Percentiles rank a stretch among this genome's conserved stretches.
phyloP scores from a whole-genome alignment of 1,140 invertebrate species.

The Drosophila truncata region DNA sequence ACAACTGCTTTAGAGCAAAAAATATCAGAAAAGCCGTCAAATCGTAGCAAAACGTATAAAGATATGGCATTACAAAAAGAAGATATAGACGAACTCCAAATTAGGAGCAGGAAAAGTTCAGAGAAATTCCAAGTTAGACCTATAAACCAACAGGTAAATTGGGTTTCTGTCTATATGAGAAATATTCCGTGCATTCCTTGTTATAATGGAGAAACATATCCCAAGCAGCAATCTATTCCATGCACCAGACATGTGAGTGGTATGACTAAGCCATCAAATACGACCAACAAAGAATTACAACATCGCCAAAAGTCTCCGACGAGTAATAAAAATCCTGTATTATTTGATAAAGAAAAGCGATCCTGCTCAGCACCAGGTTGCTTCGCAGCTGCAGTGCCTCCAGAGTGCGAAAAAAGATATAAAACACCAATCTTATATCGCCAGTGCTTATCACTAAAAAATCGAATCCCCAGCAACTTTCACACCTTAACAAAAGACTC shows the following conservation, averaged over 20 bases:
- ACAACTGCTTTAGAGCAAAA: neutral
- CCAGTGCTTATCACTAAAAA: neutral
- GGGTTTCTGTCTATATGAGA: neutral
- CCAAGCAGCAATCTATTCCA: neutral
- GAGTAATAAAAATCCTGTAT: neutral
- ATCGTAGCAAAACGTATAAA: no score
- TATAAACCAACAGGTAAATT: no score
- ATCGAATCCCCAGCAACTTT: neutral
- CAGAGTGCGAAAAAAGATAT: neutral
- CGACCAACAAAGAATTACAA: neutral
- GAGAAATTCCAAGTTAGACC: neutral
- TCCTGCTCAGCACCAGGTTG: neutral
- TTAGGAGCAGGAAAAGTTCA: neutral
- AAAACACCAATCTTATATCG: neutral
- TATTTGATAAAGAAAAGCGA: neutral
- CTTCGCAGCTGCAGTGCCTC: neutral
- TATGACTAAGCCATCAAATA: no score
- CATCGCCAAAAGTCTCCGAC: neutral
- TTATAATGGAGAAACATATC: no score
- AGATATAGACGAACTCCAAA: neutral
- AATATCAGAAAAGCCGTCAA: neutral
- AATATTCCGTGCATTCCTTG: no score
- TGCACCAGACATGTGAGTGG: neutral
- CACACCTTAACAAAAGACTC: neutral
- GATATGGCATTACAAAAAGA: neutral